Base-by-base conservation (phyloP, 2,888 invertebrate genomes). In the Pollenia labialis region DNA sequence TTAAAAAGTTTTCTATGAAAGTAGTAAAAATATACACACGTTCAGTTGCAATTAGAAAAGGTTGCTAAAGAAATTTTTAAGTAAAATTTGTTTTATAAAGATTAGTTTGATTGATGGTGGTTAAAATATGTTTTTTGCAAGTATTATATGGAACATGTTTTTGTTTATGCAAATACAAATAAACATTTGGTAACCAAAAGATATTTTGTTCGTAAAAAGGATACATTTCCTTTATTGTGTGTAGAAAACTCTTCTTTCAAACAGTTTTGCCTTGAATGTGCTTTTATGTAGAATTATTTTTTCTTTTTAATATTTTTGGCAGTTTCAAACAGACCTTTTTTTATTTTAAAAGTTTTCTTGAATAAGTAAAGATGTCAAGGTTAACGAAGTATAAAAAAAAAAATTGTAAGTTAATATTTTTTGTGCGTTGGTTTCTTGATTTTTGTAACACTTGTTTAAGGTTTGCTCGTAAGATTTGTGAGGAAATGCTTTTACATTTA, bases 311-410 rank as follows among this genome's bases (percentile, higher is more conserved):
- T 46, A 32, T 32, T 56, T 77, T 79, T 69, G 58, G 18, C 50
- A 79, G 14, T 60, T 76, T 32, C 2, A 74, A 50, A 1, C 10
- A 14, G 50, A 68, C 48, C 32, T 68, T 68, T 56, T 52, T 42
- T 16, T 32, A 44, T 32, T 42, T 18, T 12, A 68, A 69, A 48
- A n/a, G 18, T 60, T 50, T 79, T 58, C 79, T 79, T 79, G 18
- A 72, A 54, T 72, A 18, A 12, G 4, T 54, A 81, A 64, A 62
- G 46, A 72, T 81, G 80, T 56, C 80, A 81, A 81, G 80, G 72
- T 46, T 64, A 81, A 46, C 14, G 44, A 48, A 12, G n/a, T 48
- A 50, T n/a, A 56, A 56, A 12, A 16, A 44, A 62, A 2, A 0
- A 16, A 44, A 14, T 11, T 11, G 2, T 8, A 14, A n/a, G 7